Evolutionary conservation across 2,113 vertebrate species (phyloP), one percentile per base, ranked within the genome.

Genomic region (Urocitellus parryii): DNA sequence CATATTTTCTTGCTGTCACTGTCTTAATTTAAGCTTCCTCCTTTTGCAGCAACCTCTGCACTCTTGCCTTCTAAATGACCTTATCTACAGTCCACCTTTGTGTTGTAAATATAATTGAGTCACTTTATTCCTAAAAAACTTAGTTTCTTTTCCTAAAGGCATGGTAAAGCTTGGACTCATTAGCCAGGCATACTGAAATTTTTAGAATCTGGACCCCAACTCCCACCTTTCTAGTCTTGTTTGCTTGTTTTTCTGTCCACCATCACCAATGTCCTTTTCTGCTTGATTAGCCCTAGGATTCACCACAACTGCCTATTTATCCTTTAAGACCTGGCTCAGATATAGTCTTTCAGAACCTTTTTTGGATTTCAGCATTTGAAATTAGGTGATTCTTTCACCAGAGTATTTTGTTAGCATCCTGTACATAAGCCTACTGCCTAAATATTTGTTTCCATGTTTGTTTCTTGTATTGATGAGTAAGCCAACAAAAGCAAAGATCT

Each of bases 71-170:
- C 87, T 88, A 27, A 58, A 45, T 95, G 63, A 11, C 11, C 24
- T 97, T 92, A 85, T 70, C 85, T 90, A 65, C 17, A 73, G 4
- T 73, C 37, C 45, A 67, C 29, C 53, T 87, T 89, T 61, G 34
- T 78, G 27, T 85, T 96, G 18, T 94, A 91, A 90, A 93, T 39
- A 74, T 11, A 72, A 61, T 90, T 81, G 27, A 58, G 34, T 94
- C 39, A 84, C 4, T 88, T 77, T 92, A 86, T 77, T 88, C 89
- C 29, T 88, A 29, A 94, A 76, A 96, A 91, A 83, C 67, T 93
- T 93, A 37, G 51, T 91, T 58, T 94, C 51, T 86, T 78, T n/a
- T 25, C 20, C 56, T 18, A 82, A 76, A 97, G 80, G 25, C 79
- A 94, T 96, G 68, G 53, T 86, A 86, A 88, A 93, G 87, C 85